Conservation (phyloP, 2,113 vertebrate genomes). For the Elaphurus davidianus region DNA sequence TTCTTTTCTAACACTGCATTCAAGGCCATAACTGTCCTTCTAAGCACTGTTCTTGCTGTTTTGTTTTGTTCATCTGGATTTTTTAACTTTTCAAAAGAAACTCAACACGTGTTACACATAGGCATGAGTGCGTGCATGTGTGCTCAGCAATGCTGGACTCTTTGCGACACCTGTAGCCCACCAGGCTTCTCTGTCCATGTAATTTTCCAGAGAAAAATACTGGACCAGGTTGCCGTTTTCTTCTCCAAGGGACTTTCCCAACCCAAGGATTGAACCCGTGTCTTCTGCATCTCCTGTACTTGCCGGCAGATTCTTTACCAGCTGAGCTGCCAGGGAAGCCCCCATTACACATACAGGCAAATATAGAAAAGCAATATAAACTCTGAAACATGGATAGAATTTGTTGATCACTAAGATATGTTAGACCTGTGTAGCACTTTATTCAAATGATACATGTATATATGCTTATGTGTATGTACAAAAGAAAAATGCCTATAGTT, state of each 20-base stretch:
- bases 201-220: background rate
- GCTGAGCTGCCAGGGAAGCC: background rate
- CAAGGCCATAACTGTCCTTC: background rate
- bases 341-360: background rate
- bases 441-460: background rate
- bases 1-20: conserved; percentile 5
- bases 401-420: background rate
- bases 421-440: background rate
- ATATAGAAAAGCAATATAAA: background rate
- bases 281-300: background rate
- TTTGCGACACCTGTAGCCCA: background rate
- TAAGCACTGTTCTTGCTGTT: background rate
- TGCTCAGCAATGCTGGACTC: background rate
- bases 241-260: background rate
- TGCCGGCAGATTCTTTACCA: background rate
- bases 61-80: background rate
- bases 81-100: background rate
- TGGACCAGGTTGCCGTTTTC: background rate
- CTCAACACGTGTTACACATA: background rate
- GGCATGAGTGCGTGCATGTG: background rate
- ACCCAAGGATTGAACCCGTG: background rate
- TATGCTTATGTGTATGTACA: too few species aligned
- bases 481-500: background rate
- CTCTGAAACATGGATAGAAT: background rate
- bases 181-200: background rate